A percentile compares a stretch with the other conserved stretches of the same genome.
Conservation (phyloP, 2,888 invertebrate species). For the Plebejus melissa region DNA sequence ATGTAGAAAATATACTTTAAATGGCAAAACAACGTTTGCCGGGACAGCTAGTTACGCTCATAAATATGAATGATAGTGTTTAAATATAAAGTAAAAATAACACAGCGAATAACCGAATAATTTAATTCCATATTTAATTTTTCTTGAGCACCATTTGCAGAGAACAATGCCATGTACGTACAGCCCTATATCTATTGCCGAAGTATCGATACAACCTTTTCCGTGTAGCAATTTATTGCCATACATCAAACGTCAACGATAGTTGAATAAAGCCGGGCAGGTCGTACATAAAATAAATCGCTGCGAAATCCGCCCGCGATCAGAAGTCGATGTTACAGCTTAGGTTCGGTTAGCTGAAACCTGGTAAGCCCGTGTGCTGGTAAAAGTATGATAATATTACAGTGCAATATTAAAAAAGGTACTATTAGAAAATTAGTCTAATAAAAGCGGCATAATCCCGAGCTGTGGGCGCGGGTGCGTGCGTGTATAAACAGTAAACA, state of each 20-base stretch:
- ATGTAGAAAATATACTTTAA: too few relatives aligned
- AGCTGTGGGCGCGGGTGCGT: neutral
- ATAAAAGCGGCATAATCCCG: neutral
- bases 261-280: neutral
- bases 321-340: neutral
- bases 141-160: neutral
- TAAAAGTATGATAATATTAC: neutral
- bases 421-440: neutral
- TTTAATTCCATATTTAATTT: neutral
- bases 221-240: neutral
- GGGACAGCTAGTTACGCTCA: too few relatives aligned
- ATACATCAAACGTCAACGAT: neutral
- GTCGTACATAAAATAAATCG: neutral
- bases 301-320: neutral
- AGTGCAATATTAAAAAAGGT: neutral
- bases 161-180: neutral
- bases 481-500: slow-evolving; percentile 47
- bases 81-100: neutral
- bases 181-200: neutral
- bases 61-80: neutral
- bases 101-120: neutral
- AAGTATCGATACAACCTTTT: neutral
- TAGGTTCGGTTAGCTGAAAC: neutral
- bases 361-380: neutral
- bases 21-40: too few relatives aligned